Percentiles rank a stretch among this genome's conserved stretches.
Evolutionary conservation across 30 jellyfish, hydroid and myxozoan genomes (phyloP).

Genomic region (Chironex yamaguchii): DNA sequence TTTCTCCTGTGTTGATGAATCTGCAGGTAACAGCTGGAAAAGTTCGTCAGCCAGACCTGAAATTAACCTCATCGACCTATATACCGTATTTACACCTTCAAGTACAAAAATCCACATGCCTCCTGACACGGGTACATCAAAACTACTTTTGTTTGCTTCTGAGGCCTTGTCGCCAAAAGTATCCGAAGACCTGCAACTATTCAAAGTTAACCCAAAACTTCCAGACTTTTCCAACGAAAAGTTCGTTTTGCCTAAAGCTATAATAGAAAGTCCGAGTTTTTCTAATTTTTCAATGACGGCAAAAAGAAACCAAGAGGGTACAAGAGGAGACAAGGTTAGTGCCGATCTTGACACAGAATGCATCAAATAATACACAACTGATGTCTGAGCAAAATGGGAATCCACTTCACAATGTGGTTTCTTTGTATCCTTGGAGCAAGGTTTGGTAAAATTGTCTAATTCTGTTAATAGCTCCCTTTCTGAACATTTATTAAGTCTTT

Average conservation of each 20-base stretch:
- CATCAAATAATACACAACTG: not conserved
- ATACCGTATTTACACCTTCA: conserved; percentile 71
- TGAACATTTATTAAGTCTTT: conserved; percentile 7
- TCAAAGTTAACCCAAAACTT: conserved; percentile 26
- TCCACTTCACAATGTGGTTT: conserved; percentile 28
- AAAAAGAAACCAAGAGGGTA: not conserved
- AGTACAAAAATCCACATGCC: conserved; percentile 51
- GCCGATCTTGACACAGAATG: not conserved
- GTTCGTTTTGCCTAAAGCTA: conserved; percentile 56
- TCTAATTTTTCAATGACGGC: conserved; percentile 33
- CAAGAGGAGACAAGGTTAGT: not conserved
- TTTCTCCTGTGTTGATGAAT: conserved; percentile 26
- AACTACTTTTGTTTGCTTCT: not conserved
- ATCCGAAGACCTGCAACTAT: not conserved
- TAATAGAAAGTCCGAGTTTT: conserved; percentile 60
- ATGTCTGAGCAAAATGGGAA: not conserved
- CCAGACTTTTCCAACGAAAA: conserved; percentile 37
- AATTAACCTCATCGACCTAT: conserved; percentile 46
- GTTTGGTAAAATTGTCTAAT: not conserved
- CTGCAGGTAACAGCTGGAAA: conserved; percentile 37
- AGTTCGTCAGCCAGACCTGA: conserved; percentile 19
- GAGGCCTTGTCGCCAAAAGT: not conserved
- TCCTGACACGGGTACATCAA: not conserved
- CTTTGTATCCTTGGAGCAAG: not conserved
- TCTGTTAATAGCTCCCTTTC: conserved; percentile 24